Evolutionary conservation across 2,888 invertebrate genomes (phyloP).

Genomic region (Spodoptera littoralis): DNA sequence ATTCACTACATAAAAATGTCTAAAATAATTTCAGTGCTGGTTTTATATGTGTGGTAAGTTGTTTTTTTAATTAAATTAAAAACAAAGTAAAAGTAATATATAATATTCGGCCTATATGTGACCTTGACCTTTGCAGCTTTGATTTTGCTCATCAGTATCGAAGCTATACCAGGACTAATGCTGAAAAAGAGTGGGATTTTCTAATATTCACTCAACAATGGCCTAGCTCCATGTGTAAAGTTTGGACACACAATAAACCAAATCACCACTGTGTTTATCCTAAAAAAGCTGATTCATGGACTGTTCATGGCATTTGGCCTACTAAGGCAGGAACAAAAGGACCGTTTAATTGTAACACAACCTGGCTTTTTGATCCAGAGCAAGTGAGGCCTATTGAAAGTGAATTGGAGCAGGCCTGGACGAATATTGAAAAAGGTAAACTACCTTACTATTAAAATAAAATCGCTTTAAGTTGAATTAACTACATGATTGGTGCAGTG

Average conservation of each 20-base stretch:
- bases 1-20: conserved; percentile 27
- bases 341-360: conserved; percentile 92
- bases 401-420: conserved; percentile 91
- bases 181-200: conserved; percentile 90
- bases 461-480: no score
- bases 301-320: conserved; percentile 96
- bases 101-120: background rate
- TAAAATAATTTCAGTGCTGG: conserved; percentile 30
- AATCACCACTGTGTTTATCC: conserved; percentile 91
- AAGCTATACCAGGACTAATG: conserved; percentile 3
- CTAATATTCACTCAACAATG: conserved; percentile 90
- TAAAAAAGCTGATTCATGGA: conserved; percentile 90
- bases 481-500: no score
- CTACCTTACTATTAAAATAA: conserved; percentile 14
- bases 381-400: conserved; percentile 88
- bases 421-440: conserved; percentile 91
- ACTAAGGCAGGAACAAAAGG: conserved; percentile 91
- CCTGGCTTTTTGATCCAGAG: conserved; percentile 90
- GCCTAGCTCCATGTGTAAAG: conserved; percentile 86
- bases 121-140: conserved; percentile 51
- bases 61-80: conserved; percentile 7
- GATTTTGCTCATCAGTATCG: conserved; percentile 43
- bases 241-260: conserved; percentile 90
- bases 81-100: conserved; percentile 1
- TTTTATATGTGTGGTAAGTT: conserved; percentile 49